A percentile compares a stretch with the other conserved stretches of the same genome.
These are phyloP conservation scores for Odontomachus brunneus DNA, from an alignment of 1,140 invertebrate species.

Conservation along the genomic window DNA sequence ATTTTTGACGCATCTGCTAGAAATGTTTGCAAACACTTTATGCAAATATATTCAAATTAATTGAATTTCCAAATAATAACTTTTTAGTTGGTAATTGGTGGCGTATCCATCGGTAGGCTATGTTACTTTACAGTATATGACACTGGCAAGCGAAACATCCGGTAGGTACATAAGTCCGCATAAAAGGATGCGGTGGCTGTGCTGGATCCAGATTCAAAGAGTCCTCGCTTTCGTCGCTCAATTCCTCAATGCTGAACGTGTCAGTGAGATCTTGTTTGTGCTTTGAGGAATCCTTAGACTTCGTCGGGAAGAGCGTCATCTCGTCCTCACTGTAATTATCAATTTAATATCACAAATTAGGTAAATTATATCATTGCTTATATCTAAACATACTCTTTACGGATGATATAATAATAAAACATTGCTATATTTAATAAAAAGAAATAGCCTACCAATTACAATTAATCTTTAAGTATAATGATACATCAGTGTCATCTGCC, in stretches of 20 bases:
- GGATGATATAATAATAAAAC: slow-evolving; percentile 4
- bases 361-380: slow-evolving; percentile 21
- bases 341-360: not conserved
- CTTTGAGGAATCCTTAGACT: slow-evolving; percentile 83
- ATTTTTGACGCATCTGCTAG: too few relatives aligned
- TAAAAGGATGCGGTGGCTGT: slow-evolving; percentile 77
- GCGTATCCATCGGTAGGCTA: slow-evolving; percentile 30
- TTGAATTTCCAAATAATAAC: slow-evolving; percentile 52
- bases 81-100: slow-evolving; percentile 40
- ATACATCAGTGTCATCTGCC: not conserved
- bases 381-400: not conserved
- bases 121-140: slow-evolving; percentile 79
- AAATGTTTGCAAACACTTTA: too few relatives aligned
- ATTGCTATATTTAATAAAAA: slow-evolving; percentile 7
- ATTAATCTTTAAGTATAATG: slow-evolving; percentile 17
- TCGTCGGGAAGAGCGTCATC: slow-evolving; percentile 86
- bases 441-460: not conserved
- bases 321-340: slow-evolving; percentile 86
- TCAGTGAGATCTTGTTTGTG: slow-evolving; percentile 87
- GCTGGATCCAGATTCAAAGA: slow-evolving; percentile 81
- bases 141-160: slow-evolving; percentile 82
- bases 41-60: not conserved
- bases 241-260: slow-evolving; percentile 88
- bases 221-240: slow-evolving; percentile 88
- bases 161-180: slow-evolving; percentile 78